Percentiles rank a stretch among this genome's conserved stretches.
phyloP scores from a whole-genome alignment of 2,113 vertebrate species.

The Ceyx cyanopectus region DNA sequence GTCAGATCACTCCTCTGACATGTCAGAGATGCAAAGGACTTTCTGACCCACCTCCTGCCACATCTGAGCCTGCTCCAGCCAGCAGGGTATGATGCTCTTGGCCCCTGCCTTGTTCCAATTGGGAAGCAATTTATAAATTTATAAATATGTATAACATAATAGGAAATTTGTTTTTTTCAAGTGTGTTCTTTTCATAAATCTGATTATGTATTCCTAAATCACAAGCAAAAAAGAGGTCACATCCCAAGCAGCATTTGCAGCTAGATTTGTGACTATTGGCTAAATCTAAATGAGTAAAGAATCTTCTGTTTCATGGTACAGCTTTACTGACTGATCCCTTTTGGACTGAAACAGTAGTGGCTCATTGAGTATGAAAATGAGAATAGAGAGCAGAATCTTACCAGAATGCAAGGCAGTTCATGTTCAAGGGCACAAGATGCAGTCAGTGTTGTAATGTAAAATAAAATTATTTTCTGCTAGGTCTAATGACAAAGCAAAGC shows the following conservation, averaged over 20 bases:
- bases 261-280: not conserved
- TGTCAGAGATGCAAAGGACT: not conserved
- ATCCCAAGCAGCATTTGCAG: not conserved
- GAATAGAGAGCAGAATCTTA: conserved; percentile 19
- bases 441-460: not conserved
- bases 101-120: not conserved
- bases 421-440: not conserved
- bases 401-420: conserved; percentile 27
- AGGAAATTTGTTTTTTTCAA: not conserved
- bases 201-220: not conserved
- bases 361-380: conserved; percentile 44
- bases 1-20: not conserved
- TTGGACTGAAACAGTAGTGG: not conserved
- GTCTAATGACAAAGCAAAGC: not conserved
- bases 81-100: not conserved
- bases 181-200: not conserved
- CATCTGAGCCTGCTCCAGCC: not conserved
- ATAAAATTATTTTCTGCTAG: not conserved
- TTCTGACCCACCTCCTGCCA: not conserved
- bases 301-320: conserved; percentile 4
- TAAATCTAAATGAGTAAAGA: conserved; percentile 22
- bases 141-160: not conserved
- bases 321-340: conserved; percentile 26
- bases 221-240: not conserved
- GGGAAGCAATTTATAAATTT: not conserved